These are phyloP conservation scores for Myxocyprinus asiaticus DNA, from an alignment of 2,113 vertebrate species.

Conservation along the genomic window DNA sequence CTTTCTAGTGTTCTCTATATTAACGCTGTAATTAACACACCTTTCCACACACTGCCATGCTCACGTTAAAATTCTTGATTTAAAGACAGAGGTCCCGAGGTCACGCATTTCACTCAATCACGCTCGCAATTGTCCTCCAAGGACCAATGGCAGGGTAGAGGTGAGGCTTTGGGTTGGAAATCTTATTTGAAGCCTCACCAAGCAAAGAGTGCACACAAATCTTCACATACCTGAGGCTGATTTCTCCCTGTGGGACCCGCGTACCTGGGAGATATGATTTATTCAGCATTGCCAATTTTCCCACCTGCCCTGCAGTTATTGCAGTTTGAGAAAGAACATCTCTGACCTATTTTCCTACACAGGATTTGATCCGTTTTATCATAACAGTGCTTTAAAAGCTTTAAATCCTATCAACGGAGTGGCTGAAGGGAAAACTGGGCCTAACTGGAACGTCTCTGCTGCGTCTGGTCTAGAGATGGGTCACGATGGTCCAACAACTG, in stretches of 20 bases:
- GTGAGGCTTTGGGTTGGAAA: conserved; percentile 45
- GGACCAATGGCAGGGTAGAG: conserved; percentile 32
- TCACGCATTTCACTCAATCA: conserved; percentile 33
- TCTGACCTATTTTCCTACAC: conserved; percentile 44
- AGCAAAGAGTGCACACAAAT: conserved; percentile 31
- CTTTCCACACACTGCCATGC: not conserved
- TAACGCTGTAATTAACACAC: conserved; percentile 50
- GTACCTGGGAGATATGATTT: conserved; percentile 45
- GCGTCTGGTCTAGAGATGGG: not conserved
- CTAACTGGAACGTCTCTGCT: not conserved
- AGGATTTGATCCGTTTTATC: conserved; percentile 32
- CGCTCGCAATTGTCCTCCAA: conserved; percentile 26
- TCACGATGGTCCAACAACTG: too few relatives aligned
- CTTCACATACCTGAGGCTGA: conserved; percentile 31
- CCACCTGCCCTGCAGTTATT: conserved; percentile 17
- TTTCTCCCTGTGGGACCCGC: conserved; percentile 26
- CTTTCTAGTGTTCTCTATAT: conserved; percentile 39
- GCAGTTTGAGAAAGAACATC: conserved; percentile 38
- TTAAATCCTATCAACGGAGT: conserved; percentile 24
- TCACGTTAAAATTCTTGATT: conserved; percentile 22
- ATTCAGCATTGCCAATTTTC: conserved; percentile 45
- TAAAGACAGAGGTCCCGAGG: conserved; percentile 36
- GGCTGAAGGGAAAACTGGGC: not conserved
- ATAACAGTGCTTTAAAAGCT: conserved; percentile 16
- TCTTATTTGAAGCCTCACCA: conserved; percentile 43